Conservation (phyloP, 1,140 invertebrate species). For the Oscheius sp. region DNA sequence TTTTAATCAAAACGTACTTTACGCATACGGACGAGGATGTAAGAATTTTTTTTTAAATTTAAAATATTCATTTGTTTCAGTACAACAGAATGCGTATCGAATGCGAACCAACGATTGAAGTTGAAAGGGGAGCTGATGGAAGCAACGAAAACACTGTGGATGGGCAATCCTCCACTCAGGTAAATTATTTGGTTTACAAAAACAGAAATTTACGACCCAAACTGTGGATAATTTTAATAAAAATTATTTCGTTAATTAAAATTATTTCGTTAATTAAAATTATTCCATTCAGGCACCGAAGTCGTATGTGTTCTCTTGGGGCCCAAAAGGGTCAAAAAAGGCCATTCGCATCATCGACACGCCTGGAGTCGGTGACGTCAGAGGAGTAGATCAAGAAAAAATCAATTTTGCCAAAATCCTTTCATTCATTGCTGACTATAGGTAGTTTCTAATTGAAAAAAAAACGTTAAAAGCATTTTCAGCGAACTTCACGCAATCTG, state of each 20-base stretch:
- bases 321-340: neutral
- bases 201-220: too few species aligned
- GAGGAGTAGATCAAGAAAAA: constrained; percentile 49
- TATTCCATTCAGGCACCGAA: neutral
- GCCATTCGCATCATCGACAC: constrained; percentile 51
- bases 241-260: too few species aligned
- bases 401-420: constrained; percentile 52
- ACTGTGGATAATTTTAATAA: too few species aligned
- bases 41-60: too few species aligned
- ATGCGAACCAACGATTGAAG: constrained; percentile 4
- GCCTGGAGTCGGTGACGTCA: constrained; percentile 55
- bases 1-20: constrained; percentile 7
- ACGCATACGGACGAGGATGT: constrained; percentile 16
- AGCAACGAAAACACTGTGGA: neutral
- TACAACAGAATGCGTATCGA: neutral
- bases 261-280: too few species aligned
- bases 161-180: neutral
- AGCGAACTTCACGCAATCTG: constrained; percentile 49
- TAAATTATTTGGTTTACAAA: neutral
- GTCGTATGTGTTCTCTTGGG: neutral
- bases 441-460: constrained; percentile 29
- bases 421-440: neutral
- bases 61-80: too few species aligned
- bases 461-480: constrained; percentile 8
- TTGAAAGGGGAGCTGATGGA: neutral